phyloP scores from a whole-genome alignment of 2,888 invertebrate species.

The Amblyjoppa proteus region DNA sequence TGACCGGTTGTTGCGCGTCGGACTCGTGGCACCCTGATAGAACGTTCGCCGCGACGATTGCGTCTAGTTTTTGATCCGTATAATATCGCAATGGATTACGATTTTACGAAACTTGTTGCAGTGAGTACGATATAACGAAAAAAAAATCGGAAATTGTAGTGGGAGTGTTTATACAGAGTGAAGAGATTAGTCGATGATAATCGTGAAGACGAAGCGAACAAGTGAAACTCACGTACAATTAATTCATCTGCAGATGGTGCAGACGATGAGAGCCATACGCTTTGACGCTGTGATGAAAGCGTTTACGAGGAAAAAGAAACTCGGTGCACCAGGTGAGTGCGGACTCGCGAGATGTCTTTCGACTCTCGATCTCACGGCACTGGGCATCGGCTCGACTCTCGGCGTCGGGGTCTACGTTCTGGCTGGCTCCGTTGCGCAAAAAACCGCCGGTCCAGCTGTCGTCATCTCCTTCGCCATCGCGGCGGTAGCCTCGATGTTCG shows the following conservation, averaged over 20 bases:
- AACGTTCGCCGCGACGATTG: constrained; percentile 4
- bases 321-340: constrained; percentile 70
- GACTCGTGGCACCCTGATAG: constrained; percentile 34
- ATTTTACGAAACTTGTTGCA: constrained; percentile 58
- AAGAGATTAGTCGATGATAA: not conserved
- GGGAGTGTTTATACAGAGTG: not conserved
- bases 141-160: not conserved
- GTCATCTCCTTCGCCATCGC: constrained; percentile 95
- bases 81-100: constrained; percentile 59
- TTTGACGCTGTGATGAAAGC: constrained; percentile 68
- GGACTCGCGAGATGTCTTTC: constrained; percentile 90
- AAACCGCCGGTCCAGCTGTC: constrained; percentile 94
- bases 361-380: constrained; percentile 93
- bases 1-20: constrained; percentile 27
- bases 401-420: constrained; percentile 97
- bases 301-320: constrained; percentile 77
- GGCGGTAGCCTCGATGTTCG: constrained; percentile 95
- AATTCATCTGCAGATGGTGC: constrained; percentile 68
- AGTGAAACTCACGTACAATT: not conserved
- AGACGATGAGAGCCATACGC: constrained; percentile 70
- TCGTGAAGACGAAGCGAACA: not conserved
- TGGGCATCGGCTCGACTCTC: constrained; percentile 93
- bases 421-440: constrained; percentile 93
- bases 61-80: not conserved
- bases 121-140: constrained; percentile 63